Evolutionary conservation across 2,888 invertebrate genomes (phyloP).

Genomic region (Perizoma affinitatum): DNA sequence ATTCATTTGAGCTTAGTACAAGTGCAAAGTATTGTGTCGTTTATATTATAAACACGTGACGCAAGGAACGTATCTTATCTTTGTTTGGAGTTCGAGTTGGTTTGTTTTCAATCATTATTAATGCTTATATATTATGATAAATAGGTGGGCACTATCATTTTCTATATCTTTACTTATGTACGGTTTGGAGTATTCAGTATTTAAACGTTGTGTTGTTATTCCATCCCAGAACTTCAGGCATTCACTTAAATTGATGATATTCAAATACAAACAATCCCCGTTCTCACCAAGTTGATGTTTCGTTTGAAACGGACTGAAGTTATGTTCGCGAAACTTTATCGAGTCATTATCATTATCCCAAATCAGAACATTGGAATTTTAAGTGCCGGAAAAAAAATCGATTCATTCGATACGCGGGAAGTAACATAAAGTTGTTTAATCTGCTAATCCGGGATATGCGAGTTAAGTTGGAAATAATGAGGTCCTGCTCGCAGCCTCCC

Average conservation of each 20-base stretch:
- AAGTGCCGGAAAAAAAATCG: constrained; percentile 33
- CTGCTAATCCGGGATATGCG: constrained; percentile 52
- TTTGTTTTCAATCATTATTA: no score
- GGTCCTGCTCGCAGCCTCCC: constrained; percentile 19
- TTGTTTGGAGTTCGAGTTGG: no score
- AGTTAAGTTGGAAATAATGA: constrained; percentile 42
- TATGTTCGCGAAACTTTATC: constrained; percentile 17
- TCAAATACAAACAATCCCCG: constrained; percentile 11
- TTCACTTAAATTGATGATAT: constrained; percentile 7
- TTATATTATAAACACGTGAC: no score
- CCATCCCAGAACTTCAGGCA: constrained; percentile 2
- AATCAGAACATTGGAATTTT: constrained; percentile 31
- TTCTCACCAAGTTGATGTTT: neutral
- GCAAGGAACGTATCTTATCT: no score
- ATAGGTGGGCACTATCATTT: no score
- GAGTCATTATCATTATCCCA: constrained; percentile 13
- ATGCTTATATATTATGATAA: no score
- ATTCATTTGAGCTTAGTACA: no score
- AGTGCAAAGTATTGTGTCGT: no score
- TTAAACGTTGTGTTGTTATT: neutral
- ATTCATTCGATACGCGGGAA: constrained; percentile 32
- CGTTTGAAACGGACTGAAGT: constrained; percentile 12
- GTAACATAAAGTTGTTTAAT: constrained; percentile 49
- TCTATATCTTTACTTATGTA: no score
- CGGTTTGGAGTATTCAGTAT: no score